Evolutionary conservation across 2,888 invertebrate genomes (phyloP).

Genomic region (Lepeophtheirus nordmannii): DNA sequence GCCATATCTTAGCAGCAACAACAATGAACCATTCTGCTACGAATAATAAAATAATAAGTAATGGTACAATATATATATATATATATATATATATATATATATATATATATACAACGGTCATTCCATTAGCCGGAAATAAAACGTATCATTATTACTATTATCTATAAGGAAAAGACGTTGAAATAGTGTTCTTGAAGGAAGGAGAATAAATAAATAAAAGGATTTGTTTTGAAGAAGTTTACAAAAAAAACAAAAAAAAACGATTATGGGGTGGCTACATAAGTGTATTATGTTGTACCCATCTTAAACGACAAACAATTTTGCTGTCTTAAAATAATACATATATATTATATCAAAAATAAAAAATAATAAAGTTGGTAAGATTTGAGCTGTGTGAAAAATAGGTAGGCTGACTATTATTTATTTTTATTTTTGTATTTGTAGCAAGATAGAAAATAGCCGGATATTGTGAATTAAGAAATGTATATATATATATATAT

Average conservation of each 20-base stretch:
- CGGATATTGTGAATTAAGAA: slow-evolving; percentile 6
- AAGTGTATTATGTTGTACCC: too few species aligned
- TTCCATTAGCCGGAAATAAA: background rate
- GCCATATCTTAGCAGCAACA: too few species aligned
- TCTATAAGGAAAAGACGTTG: background rate
- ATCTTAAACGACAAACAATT: too few species aligned
- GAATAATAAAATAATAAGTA: too few species aligned
- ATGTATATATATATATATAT: background rate
- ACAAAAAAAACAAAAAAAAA: background rate
- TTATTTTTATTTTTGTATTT: background rate
- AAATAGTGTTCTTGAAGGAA: background rate
- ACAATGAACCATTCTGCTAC: background rate
- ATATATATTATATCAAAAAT: background rate
- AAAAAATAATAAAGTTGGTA: background rate
- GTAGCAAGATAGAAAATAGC: background rate
- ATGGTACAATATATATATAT: too few species aligned
- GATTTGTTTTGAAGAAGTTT: background rate
- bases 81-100: background rate
- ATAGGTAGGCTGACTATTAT: background rate
- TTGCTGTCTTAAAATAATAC: too few species aligned
- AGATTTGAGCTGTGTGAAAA: slow-evolving; percentile 2
- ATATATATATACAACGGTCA: background rate
- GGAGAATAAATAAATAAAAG: background rate
- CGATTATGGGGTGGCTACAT: too few species aligned
- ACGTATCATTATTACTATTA: background rate